Evolutionary conservation across 2,888 invertebrate genomes (phyloP).

Genomic region (Deilephila elpenor): DNA sequence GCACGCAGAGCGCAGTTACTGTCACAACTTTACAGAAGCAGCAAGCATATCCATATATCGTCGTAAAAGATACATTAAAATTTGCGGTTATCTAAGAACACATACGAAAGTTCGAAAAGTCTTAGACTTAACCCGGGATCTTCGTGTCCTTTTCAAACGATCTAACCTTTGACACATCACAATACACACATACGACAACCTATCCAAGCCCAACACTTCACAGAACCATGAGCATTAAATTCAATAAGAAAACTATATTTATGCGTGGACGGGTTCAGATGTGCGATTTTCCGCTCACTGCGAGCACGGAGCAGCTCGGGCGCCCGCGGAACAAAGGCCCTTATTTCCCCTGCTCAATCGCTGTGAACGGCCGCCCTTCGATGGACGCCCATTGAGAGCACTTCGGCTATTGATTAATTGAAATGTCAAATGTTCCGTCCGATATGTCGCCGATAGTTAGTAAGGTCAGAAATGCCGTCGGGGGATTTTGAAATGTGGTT

Average conservation of each 20-base stretch:
- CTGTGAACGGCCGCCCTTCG: conserved; percentile 26
- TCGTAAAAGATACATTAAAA: too few relatives aligned
- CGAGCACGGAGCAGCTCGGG: neutral
- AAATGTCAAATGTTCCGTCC: conserved; percentile 25
- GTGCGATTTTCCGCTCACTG: neutral
- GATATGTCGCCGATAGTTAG: conserved; percentile 12
- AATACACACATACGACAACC: neutral
- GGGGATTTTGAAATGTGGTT: neutral
- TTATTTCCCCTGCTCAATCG: conserved; percentile 28
- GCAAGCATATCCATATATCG: too few relatives aligned
- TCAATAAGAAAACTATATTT: conserved; percentile 6
- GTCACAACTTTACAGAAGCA: too few relatives aligned
- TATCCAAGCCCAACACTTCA: neutral
- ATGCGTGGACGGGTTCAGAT: neutral
- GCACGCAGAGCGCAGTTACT: too few relatives aligned
- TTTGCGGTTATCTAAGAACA: too few relatives aligned
- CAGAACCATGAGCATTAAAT: neutral
- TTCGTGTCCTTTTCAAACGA: too few relatives aligned
- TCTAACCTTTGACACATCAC: neutral
- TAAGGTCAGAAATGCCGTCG: conserved; percentile 16
- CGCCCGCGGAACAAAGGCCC: conserved; percentile 28
- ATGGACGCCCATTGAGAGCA: conserved; percentile 14
- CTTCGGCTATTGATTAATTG: conserved; percentile 15
- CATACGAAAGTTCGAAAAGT: too few relatives aligned
- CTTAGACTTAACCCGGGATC: too few relatives aligned